phyloP scores from a whole-genome alignment of 2,888 invertebrate species.

The Acrobasis repandana region DNA sequence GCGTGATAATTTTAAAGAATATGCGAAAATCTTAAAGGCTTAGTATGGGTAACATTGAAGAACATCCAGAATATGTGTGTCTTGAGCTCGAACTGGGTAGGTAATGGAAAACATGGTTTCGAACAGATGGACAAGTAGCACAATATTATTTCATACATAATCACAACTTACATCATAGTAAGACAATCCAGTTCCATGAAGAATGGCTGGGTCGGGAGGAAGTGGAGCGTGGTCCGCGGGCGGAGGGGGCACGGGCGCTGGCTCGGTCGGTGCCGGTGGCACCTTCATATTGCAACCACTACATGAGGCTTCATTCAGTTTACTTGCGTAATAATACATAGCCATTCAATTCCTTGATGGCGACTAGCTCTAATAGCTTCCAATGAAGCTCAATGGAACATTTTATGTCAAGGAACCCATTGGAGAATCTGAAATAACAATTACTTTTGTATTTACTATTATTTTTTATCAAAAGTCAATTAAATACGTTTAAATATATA shows the following conservation, averaged over 20 bases:
- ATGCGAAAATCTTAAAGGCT: no score
- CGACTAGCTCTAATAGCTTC: conserved; percentile 47
- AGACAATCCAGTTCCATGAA: conserved; percentile 70
- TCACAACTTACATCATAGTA: conserved; percentile 71
- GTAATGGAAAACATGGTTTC: background rate
- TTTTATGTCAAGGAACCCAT: conserved; percentile 53
- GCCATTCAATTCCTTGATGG: conserved; percentile 77
- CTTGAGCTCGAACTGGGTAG: background rate
- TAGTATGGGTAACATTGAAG: no score
- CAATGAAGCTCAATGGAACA: conserved; percentile 42
- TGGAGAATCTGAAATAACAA: conserved; percentile 42
- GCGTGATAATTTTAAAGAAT: no score
- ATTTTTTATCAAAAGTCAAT: no score
- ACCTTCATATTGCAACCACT: conserved; percentile 79
- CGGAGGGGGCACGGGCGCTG: conserved; percentile 60
- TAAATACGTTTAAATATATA: no score
- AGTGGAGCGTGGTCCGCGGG: conserved; percentile 63
- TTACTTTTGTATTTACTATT: no score
- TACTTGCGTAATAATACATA: conserved; percentile 88
- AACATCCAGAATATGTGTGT: no score
- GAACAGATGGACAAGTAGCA: background rate
- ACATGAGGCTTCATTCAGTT: conserved; percentile 85
- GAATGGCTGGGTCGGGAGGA: conserved; percentile 58
- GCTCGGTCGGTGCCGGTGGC: conserved; percentile 64
- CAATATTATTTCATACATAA: background rate